Conservation (phyloP, 1,140 invertebrate genomes). For the Drosophila sturtevanti region DNA sequence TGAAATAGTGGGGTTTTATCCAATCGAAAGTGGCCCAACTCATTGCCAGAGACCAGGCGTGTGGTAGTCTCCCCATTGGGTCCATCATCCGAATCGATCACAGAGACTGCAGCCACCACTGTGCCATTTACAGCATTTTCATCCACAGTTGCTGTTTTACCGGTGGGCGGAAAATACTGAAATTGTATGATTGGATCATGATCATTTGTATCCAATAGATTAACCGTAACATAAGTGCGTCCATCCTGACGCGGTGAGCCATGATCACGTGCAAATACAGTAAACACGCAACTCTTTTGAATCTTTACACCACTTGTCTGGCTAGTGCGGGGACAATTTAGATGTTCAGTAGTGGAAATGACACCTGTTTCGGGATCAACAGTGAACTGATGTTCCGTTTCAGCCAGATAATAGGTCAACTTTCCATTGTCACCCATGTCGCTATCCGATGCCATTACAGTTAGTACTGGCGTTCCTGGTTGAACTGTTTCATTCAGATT, state of each 20-base stretch:
- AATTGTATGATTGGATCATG: conserved; percentile 97
- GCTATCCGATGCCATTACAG: conserved; percentile 95
- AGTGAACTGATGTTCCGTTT: conserved; percentile 92
- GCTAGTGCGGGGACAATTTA: conserved; percentile 86
- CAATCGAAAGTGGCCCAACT: conserved; percentile 93
- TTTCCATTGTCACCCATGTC: conserved; percentile 96
- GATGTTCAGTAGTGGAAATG: conserved; percentile 90
- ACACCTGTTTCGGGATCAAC: conserved; percentile 94
- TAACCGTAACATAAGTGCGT: conserved; percentile 96
- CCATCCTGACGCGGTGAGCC: conserved; percentile 95
- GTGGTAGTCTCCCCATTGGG: conserved; percentile 94
- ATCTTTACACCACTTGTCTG: conserved; percentile 68
- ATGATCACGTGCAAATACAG: conserved; percentile 96
- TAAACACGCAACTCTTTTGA: conserved; percentile 96
- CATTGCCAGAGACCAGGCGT: conserved; percentile 93
- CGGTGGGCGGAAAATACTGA: conserved; percentile 92
- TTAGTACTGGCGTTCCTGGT: conserved; percentile 92
- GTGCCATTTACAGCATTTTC: conserved; percentile 95
- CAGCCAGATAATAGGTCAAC: conserved; percentile 94
- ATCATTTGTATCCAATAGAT: conserved; percentile 96
- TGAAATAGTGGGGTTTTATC: conserved; percentile 93
- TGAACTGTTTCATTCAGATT: conserved; percentile 95
- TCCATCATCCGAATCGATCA: conserved; percentile 95
- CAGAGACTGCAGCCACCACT: conserved; percentile 96
- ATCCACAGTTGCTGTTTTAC: conserved; percentile 94